Conservation (phyloP, 2,888 invertebrate species). For the Griposia aprilina region DNA sequence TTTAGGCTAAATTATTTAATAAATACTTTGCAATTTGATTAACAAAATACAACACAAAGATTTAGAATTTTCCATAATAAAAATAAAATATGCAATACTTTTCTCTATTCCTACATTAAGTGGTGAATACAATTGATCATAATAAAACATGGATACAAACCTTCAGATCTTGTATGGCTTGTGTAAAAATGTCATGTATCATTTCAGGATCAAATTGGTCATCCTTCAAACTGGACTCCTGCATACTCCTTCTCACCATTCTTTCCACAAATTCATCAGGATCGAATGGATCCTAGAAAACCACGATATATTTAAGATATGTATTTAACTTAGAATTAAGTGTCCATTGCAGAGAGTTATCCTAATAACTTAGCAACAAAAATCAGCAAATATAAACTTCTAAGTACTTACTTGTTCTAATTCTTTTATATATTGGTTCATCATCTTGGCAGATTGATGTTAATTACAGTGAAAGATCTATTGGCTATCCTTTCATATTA, state of each 20-base stretch:
- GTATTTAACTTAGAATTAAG: background rate
- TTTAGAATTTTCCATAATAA: background rate
- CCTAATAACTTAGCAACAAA: background rate
- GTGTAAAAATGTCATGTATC: constrained; percentile 97
- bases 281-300: constrained; percentile 97
- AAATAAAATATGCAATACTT: background rate
- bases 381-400: constrained; percentile 15
- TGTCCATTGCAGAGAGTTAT: background rate
- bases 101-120: background rate
- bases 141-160: constrained; percentile 53
- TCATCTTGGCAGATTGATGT: constrained; percentile 91
- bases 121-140: background rate
- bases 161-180: constrained; percentile 96
- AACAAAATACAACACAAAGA: background rate
- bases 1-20: background rate
- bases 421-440: constrained; percentile 96
- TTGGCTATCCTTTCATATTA: background rate
- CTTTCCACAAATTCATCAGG: constrained; percentile 99
- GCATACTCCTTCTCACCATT: constrained; percentile 98
- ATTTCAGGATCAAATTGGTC: constrained; percentile 95
- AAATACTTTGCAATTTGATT: background rate
- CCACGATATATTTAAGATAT: background rate
- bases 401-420: constrained; percentile 93
- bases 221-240: constrained; percentile 92
- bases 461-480: background rate